A percentile compares a stretch with the other conserved stretches of the same genome.
Conservation (phyloP, 1,140 invertebrate genomes). For the Apis mellifera region DNA sequence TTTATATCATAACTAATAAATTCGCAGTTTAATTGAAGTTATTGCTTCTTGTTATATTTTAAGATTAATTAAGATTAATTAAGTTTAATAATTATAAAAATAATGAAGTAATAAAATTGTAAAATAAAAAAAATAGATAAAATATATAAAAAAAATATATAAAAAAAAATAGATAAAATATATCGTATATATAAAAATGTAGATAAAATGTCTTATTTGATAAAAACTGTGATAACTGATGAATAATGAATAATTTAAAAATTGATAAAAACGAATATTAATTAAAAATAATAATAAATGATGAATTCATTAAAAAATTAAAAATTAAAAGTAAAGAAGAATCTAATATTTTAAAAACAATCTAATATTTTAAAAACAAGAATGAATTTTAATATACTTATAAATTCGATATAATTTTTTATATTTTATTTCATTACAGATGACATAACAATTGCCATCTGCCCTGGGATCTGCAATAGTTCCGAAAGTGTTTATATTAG, state of each 20-base stretch:
- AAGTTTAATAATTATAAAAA: too few species aligned
- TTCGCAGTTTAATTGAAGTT: neutral
- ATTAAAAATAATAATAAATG: too few species aligned
- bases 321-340: neutral
- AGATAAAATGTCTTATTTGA: too few species aligned
- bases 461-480: conserved; percentile 96
- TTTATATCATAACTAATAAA: neutral
- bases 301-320: too few species aligned
- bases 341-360: neutral
- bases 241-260: neutral
- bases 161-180: too few species aligned
- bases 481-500: conserved; percentile 96
- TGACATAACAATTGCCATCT: conserved; percentile 93
- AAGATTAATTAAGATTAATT: too few species aligned
- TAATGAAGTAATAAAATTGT: neutral
- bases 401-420: neutral
- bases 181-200: too few species aligned
- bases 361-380: neutral
- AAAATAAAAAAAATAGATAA: too few species aligned
- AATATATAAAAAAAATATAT: too few species aligned
- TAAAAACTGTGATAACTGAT: neutral
- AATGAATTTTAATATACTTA: neutral
- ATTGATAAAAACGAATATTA: neutral
- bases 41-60: neutral
- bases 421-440: conserved; percentile 82